Evolutionary conservation across 1,140 invertebrate genomes (phyloP), one percentile per base, ranked within the genome.

Genomic region (Drosophila nigromelanica): DNA sequence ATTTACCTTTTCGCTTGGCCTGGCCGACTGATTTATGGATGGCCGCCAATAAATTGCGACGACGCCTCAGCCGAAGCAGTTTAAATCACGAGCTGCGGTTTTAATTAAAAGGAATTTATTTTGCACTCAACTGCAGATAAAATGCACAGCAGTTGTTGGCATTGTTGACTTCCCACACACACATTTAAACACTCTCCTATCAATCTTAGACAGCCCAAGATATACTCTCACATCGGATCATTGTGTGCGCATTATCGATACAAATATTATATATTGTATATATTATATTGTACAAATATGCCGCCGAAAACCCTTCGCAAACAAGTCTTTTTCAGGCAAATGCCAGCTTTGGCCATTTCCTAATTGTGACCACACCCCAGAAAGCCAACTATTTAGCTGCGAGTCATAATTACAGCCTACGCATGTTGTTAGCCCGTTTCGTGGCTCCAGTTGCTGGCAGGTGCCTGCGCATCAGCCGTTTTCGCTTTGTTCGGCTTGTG

Each of bases 51-150:
- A 89, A 87, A 89, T 87, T 87, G 50, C 80, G 47, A 51, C 47
- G 52, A 37, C 40, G 74, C 24, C 59, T 61, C 54, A 27, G 66
- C 59, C 74, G 72, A 51, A 73, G 75, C 80, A 75, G 83, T 85
- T 89, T 89, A 89, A 89, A 89, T 89, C 83, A 89, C 79, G 73
- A 71, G 79, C 83, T 83, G 83, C 68, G 83, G 83, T 89, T 89
- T 89, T 89, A 89, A 89, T 89, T 89, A 89, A 86, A 86, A 82
- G 83, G 82, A 89, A 86, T 86, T 89, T 89, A 89, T 86, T 86
- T 86, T 76, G 72, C 79, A 82, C 82, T 86, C 82, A 82, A 72
- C 83, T 86, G 82, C 82, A 86, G 82, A 86, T 86, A 87, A 86
- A 87, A 80, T 86, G 78, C 71, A 78, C 75, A 71, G 37, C 72